Percentiles rank a stretch among this genome's conserved stretches.
These are phyloP conservation scores for Paralvinella palmiformis DNA, from an alignment of 1,140 invertebrate genomes.

Conservation along the genomic window DNA sequence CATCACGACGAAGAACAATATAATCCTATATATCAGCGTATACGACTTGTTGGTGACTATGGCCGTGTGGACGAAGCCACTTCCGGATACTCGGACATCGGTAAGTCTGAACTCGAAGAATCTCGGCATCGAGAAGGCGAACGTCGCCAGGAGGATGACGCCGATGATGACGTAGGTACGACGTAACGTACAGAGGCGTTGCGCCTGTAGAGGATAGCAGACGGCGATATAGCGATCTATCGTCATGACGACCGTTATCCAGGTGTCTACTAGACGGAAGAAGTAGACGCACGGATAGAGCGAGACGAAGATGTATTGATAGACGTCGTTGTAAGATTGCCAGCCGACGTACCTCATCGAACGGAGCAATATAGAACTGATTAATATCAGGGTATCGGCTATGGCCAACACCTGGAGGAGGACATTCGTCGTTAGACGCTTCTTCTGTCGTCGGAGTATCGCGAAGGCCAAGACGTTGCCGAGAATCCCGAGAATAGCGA, in stretches of 20 bases:
- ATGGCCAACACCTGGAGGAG: conserved; percentile 16
- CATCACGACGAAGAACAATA: conserved; percentile 11
- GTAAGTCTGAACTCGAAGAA: conserved; percentile 6
- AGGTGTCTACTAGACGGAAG: conserved; percentile 12
- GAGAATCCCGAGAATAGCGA: conserved; percentile 14
- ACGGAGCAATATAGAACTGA: background rate
- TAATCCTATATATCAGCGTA: conserved; percentile 17
- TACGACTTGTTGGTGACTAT: conserved; percentile 5
- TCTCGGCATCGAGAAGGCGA: conserved; percentile 13
- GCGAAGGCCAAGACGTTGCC: conserved; percentile 16
- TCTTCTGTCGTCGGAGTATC: conserved; percentile 15
- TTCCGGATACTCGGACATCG: too few species aligned
- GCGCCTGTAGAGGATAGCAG: conserved; percentile 14
- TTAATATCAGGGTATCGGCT: conserved; percentile 10
- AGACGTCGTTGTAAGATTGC: background rate
- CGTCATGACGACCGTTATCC: conserved; percentile 15
- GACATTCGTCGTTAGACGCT: conserved; percentile 10
- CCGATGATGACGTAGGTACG: conserved; percentile 13
- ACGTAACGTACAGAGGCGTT: conserved; percentile 10
- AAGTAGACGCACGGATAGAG: conserved; percentile 13
- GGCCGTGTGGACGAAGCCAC: background rate
- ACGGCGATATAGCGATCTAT: conserved; percentile 21
- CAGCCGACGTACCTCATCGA: conserved; percentile 10
- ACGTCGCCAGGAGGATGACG: conserved; percentile 4
- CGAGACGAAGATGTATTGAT: conserved; percentile 3